Conservation (phyloP, 2,888 invertebrate species). For the Stomorhina lunata region DNA sequence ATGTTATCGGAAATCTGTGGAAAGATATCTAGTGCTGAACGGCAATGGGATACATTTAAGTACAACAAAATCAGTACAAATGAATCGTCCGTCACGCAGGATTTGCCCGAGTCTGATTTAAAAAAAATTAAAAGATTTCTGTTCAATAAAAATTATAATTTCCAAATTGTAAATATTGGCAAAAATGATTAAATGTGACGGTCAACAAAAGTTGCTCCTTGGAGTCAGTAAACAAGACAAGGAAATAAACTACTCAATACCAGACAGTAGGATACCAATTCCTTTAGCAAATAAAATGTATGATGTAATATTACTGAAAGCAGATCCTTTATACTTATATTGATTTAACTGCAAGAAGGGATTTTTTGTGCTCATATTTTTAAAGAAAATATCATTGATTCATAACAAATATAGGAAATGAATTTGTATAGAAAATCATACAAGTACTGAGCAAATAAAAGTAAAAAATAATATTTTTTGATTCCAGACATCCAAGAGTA, state of each 20-base stretch:
- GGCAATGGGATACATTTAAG: too few species aligned
- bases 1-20: too few species aligned
- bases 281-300: not conserved
- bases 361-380: not conserved
- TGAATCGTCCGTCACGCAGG: too few species aligned
- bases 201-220: slow-evolving; percentile 22
- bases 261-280: not conserved
- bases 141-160: slow-evolving; percentile 12
- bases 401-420: not conserved
- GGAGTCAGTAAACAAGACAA: not conserved
- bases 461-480: not conserved
- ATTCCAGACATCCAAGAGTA: not conserved
- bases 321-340: not conserved
- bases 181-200: slow-evolving; percentile 44
- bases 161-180: slow-evolving; percentile 9
- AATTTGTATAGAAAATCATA: not conserved
- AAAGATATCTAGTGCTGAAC: too few species aligned
- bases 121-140: not conserved
- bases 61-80: too few species aligned
- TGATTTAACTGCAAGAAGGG: not conserved
- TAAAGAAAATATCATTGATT: not conserved
- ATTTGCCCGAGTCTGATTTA: not conserved
- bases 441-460: not conserved
- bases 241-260: not conserved
- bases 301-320: slow-evolving; percentile 18